Percentiles rank a stretch among this genome's conserved stretches.
phyloP scores from a whole-genome alignment of 2,888 invertebrate species.

The Camptogramma bilineatum region DNA sequence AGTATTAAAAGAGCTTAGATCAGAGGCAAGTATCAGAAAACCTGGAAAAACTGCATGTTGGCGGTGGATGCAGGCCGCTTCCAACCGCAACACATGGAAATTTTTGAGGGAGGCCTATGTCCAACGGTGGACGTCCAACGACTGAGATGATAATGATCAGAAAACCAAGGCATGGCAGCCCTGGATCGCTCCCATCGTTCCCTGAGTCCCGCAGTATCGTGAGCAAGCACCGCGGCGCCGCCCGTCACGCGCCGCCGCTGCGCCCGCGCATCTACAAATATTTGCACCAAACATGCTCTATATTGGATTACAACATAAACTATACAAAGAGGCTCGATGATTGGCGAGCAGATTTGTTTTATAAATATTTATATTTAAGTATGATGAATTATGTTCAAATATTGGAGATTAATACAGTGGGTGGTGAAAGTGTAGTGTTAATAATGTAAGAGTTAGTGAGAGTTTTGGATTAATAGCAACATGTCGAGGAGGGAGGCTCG shows the following conservation, averaged over 20 bases:
- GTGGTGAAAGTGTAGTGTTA: constrained; percentile 16
- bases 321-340: constrained; percentile 31
- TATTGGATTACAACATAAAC: constrained; percentile 61
- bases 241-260: constrained; percentile 23
- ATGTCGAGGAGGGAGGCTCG: constrained; percentile 72
- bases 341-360: constrained; percentile 20
- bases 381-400: constrained; percentile 22
- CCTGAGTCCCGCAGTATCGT: constrained; percentile 11
- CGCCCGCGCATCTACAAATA: constrained; percentile 36
- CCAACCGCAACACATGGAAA: too few relatives aligned
- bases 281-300: constrained; percentile 51
- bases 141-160: too few relatives aligned
- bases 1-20: too few relatives aligned
- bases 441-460: constrained; percentile 9
- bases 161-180: constrained; percentile 7
- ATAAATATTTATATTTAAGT: constrained; percentile 22
- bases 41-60: too few relatives aligned
- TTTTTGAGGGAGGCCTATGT: too few relatives aligned
- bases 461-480: constrained; percentile 1
- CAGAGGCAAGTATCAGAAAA: background rate
- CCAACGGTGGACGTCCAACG: too few relatives aligned
- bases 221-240: constrained; percentile 10
- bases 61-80: too few relatives aligned
- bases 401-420: constrained; percentile 16
- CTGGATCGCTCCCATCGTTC: constrained; percentile 5